Evolutionary conservation across 2,888 invertebrate species (phyloP), one percentile per base, ranked within the genome.

Genomic region (Thelaira solivaga): DNA sequence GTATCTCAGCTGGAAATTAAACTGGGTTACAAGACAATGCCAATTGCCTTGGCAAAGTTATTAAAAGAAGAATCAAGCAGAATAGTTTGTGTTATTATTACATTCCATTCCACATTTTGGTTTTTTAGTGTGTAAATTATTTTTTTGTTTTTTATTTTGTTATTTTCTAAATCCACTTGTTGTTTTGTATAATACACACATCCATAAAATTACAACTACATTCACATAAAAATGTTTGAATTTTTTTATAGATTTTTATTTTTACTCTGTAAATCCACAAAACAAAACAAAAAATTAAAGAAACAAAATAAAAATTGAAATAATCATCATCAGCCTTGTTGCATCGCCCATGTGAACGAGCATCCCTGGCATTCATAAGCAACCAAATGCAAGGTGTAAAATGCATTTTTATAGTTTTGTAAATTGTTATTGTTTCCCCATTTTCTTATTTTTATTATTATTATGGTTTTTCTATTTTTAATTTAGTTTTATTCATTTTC

Each of bases 161-260:
- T 45, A 39, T n/a, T 49, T 24, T 51, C 53, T 61, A 61, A 62
- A 77, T 77, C 72, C 77, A 77, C 77, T 77, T 77, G 77, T 77
- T 77, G 68, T 73, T 73, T 29, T 18, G 39, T 10, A 26, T 10
- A 29, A 62, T 26, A 8, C 34, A 65, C 20, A 57, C 13, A 47
- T 18, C 6, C 20, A 13, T 36, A 34, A 1, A 31, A 16, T 34
- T 31, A 55, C 31, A 31, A 49, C 45, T 16, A 29, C 43, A 34
- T 61, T 13, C 53, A 45, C 31, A n/a, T n/a, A 74, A 68, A 20
- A 47, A 41, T 61, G 53, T 39, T 22, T 11, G 45, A 65, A 43
- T 67, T 49, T 75, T 57, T 53, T 26, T 55, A n/a, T 20, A 18
- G 10, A 47, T 73, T 73, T 47, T 2, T 51, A 13, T 26, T 22